Conservation (phyloP, 2,888 invertebrate species). For the Microplitis manilae region DNA sequence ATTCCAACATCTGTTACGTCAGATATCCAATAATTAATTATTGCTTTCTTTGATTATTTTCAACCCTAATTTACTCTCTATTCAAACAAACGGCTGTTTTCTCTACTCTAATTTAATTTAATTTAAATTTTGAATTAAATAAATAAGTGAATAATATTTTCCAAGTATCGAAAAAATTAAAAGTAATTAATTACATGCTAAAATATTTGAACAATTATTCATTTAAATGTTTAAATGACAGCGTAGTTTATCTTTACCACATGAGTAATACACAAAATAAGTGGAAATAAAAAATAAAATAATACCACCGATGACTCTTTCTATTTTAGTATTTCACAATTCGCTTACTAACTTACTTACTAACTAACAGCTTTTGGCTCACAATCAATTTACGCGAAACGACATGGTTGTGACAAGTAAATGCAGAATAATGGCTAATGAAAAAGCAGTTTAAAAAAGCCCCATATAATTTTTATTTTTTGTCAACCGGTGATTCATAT, state of each 20-base stretch:
- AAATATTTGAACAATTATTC: background rate
- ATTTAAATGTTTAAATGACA: background rate
- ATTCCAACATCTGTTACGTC: background rate
- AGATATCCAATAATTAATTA: background rate
- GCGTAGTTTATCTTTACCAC: background rate
- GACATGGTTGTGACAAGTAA: constrained; percentile 12
- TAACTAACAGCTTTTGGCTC: constrained; percentile 33
- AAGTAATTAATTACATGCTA: too few relatives aligned
- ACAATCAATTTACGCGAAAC: constrained; percentile 37
- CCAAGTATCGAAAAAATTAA: too few relatives aligned
- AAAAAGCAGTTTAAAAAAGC: background rate
- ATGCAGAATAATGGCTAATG: constrained; percentile 13
- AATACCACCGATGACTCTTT: constrained; percentile 4
- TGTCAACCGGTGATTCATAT: background rate
- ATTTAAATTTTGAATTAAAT: background rate
- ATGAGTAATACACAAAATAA: background rate
- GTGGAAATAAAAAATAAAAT: background rate
- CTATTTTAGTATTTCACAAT: constrained; percentile 36
- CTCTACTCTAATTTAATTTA: background rate
- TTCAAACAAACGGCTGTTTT: background rate
- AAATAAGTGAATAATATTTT: background rate
- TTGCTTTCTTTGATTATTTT: background rate
- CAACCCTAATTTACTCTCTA: background rate
- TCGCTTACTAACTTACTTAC: constrained; percentile 12
- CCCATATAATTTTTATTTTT: background rate